Conservation (phyloP, 30 jellyfish, hydroid and myxozoan genomes). For the Rhopilema esculentum region DNA sequence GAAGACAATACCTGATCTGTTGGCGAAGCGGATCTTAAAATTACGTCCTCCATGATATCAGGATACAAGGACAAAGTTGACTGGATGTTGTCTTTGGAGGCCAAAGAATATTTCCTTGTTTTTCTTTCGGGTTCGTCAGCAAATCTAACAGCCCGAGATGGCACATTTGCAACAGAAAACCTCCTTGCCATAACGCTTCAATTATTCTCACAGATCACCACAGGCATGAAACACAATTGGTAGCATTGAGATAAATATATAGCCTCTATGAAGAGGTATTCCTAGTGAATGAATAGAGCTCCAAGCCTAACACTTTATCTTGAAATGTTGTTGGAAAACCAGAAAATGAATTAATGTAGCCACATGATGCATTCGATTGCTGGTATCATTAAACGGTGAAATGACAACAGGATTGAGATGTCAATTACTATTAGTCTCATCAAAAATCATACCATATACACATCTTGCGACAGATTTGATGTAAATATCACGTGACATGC, state of each 20-base stretch:
- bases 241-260: too few species aligned
- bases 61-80: conserved; percentile 13
- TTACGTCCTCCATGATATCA: conserved; percentile 6
- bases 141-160: background rate
- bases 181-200: background rate
- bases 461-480: too few species aligned
- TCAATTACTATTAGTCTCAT: background rate
- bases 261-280: background rate
- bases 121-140: background rate
- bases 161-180: background rate
- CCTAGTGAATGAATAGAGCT: background rate
- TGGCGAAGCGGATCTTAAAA: conserved; percentile 1
- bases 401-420: background rate
- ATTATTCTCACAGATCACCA: background rate
- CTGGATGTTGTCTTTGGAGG: background rate
- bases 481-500: too few species aligned
- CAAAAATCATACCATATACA: too few species aligned
- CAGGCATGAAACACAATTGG: too few species aligned
- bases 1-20: background rate
- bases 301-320: background rate
- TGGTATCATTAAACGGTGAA: background rate
- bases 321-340: background rate
- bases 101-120: background rate
- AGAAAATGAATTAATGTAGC: background rate
- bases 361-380: background rate